Evolutionary conservation across 2,113 vertebrate species (phyloP), one percentile per base, ranked within the genome.

Genomic region (Dicrurus megarhynchus): DNA sequence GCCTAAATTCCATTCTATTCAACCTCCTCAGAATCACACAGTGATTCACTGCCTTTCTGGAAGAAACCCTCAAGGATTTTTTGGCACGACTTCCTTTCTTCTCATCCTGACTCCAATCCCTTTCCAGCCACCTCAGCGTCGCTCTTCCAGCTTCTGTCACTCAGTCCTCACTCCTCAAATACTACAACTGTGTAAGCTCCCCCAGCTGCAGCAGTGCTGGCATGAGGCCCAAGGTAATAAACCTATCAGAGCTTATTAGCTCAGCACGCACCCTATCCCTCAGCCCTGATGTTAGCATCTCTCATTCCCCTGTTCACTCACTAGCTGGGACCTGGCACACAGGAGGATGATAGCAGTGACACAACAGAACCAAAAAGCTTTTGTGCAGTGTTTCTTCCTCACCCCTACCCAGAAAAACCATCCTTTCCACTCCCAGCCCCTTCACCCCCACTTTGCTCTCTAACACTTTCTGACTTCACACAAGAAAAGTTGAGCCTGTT

Each of bases 111-210:
- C 10, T 79, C 24, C 57, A 16, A 9, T 11, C 33, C 11, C 32
- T 44, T 82, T 39, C 30, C 46, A 74, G n/a, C 35, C 2, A 13
- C 46, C 46, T 70, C 68, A 59, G 23, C 23, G 10, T 21, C 3
- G 16, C 17, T 79, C n/a, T 35, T 23, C 19, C 57, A 60, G 41
- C 32, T 71, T 15, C 52, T 89, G 53, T 55, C 30, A 1, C 76
- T 84, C 63, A n/a, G 8, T 42, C 27, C 53, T 83, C 21, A 9
- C 33, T 75, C 83, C 44, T 55, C 11, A 20, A 30, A 46, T 9
- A 3, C 56, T 7, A 0, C 6, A 5, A 5, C 16, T 18, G 27
- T 46, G 57, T 11, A 8, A 33, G 23, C 28, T 82, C 5, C 12
- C 42, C 44, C 49, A 71, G 78, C 53, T 65, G 78, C 6, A 71